A percentile compares a stretch with the other conserved stretches of the same genome.
These are phyloP conservation scores for Agriotes lineatus DNA, from an alignment of 2,888 invertebrate genomes.

Conservation along the genomic window DNA sequence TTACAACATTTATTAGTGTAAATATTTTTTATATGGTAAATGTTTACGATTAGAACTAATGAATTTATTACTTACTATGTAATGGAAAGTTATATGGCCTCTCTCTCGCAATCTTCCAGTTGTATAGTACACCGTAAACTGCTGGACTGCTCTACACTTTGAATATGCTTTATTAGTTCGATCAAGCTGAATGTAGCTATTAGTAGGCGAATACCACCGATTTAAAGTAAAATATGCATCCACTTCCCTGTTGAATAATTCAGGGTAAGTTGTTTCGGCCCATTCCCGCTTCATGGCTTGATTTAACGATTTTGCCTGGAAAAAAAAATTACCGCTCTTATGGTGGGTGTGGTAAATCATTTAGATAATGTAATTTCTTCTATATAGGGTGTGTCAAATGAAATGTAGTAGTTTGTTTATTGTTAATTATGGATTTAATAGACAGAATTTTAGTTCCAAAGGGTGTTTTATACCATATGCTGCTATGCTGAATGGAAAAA, in stretches of 20 bases:
- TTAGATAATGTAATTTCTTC: too few relatives aligned
- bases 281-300: constrained; percentile 42
- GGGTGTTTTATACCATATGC: too few relatives aligned
- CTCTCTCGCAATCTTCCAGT: constrained; percentile 55
- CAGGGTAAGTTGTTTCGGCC: constrained; percentile 1
- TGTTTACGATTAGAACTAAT: too few relatives aligned
- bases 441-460: too few relatives aligned
- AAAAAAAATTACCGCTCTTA: constrained; percentile 25
- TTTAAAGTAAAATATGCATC: constrained; percentile 50
- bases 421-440: too few relatives aligned
- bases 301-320: constrained; percentile 60
- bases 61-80: constrained; percentile 61
- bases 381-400: too few relatives aligned
- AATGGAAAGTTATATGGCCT: constrained; percentile 59
- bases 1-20: constrained; percentile 31
- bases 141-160: constrained; percentile 59
- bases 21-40: too few relatives aligned
- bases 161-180: constrained; percentile 49
- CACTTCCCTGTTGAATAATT: constrained; percentile 46
- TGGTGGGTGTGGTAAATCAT: neutral
- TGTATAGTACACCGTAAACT: constrained; percentile 61
- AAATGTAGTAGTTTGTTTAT: too few relatives aligned
- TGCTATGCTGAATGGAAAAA: too few relatives aligned
- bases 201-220: constrained; percentile 61
- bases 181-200: constrained; percentile 60